These are phyloP conservation scores for Lepidurus apus DNA, from an alignment of 1,140 invertebrate genomes.

Conservation along the genomic window DNA sequence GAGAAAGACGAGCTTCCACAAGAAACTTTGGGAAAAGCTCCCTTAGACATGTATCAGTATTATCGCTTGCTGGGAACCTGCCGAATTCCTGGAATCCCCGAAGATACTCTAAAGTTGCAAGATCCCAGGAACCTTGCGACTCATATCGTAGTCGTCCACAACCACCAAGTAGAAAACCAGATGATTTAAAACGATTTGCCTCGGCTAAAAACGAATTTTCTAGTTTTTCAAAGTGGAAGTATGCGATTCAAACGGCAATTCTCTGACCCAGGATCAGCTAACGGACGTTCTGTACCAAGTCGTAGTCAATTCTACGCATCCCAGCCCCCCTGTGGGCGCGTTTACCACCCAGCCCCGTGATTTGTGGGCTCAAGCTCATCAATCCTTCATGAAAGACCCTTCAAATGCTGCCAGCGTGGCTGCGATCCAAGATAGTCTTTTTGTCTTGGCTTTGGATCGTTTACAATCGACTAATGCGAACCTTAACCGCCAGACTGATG, in stretches of 20 bases:
- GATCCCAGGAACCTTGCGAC: constrained; percentile 51
- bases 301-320: constrained; percentile 45
- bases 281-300: constrained; percentile 53
- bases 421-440: constrained; percentile 46
- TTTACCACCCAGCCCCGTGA: constrained; percentile 75
- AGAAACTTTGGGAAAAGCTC: constrained; percentile 70
- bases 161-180: constrained; percentile 66
- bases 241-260: constrained; percentile 54
- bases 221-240: constrained; percentile 71
- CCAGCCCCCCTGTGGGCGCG: constrained; percentile 61
- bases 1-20: constrained; percentile 57
- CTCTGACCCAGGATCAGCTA: constrained; percentile 58
- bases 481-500: constrained; percentile 49
- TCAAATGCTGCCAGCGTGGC: constrained; percentile 40
- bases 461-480: constrained; percentile 44
- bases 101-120: constrained; percentile 56
- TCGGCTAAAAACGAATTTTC: constrained; percentile 11
- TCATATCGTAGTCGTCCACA: constrained; percentile 71
- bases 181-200: constrained; percentile 22
- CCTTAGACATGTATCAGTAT: constrained; percentile 84
- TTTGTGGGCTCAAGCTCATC: constrained; percentile 69
- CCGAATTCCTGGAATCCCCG: constrained; percentile 61
- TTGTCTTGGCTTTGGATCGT: constrained; percentile 50
- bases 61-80: constrained; percentile 80
- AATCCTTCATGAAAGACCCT: constrained; percentile 34